Evolutionary conservation across 1,140 invertebrate genomes (phyloP).

Genomic region (Calephelis virginiensis): DNA sequence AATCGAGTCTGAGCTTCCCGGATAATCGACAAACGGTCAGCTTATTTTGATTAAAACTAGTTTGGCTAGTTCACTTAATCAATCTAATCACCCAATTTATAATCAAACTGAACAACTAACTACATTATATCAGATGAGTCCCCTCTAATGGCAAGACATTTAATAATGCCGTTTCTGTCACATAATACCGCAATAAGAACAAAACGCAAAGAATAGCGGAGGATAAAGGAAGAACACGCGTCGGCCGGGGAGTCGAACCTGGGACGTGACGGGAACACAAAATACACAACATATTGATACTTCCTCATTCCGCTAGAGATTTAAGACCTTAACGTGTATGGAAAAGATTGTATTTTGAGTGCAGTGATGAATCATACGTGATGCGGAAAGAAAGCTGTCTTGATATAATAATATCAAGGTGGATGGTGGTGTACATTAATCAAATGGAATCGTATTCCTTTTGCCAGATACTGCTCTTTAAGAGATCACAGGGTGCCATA

Average conservation of each 20-base stretch:
- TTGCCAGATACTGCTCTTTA: neutral
- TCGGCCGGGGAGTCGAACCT: constrained; percentile 43
- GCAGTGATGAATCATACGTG: neutral
- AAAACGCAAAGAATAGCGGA: constrained; percentile 50
- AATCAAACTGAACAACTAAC: neutral
- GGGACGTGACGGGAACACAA: constrained; percentile 51
- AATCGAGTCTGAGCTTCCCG: no score
- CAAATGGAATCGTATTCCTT: neutral
- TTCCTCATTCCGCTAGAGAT: neutral
- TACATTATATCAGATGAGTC: constrained; percentile 1
- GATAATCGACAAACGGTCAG: neutral
- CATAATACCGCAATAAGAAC: constrained; percentile 55
- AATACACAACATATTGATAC: constrained; percentile 29
- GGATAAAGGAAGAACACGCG: constrained; percentile 44
- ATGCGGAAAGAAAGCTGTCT: constrained; percentile 1
- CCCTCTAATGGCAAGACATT: constrained; percentile 38
- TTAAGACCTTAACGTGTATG: neutral
- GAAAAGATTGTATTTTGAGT: neutral
- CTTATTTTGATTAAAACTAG: constrained; percentile 1
- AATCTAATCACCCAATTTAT: constrained; percentile 6
- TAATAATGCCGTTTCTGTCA: constrained; percentile 46
- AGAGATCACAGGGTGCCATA: no score
- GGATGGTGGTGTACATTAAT: constrained; percentile 13
- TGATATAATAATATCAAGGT: constrained; percentile 14
- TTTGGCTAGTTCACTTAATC: neutral